Evolutionary conservation across 2,113 vertebrate genomes (phyloP), one percentile per base, ranked within the genome.

Genomic region (Perca fluviatilis): DNA sequence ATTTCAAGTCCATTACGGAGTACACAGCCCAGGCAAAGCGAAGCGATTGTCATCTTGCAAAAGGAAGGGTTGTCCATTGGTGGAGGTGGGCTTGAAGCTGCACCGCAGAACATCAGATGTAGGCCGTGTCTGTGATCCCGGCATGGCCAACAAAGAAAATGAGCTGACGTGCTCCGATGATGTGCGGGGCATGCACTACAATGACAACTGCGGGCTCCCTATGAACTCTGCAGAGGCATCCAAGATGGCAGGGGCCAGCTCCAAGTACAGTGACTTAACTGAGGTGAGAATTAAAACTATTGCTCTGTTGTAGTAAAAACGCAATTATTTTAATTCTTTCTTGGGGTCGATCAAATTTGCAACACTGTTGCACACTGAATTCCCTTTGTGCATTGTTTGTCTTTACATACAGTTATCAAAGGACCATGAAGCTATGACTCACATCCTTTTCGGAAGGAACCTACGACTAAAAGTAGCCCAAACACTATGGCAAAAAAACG

Each of bases 61-160:
- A 86, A 94, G 94, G 86, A 95, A 93, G 85, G 60, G 86, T 71
- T 80, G 74, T 86, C 77, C 83, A 23, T 79, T 64, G 70, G 87
- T 6, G 70, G 89, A 84, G 89, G 90, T 82, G 88, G 89, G 90
- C 74, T 62, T 23, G 3, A 93, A 93, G 86, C 92, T 88, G 86
- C 92, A 90, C 79, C 85, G 92, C 89, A 93, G 56, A 77, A 49
- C 84, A 13, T 80, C 92, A 46, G 65, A 90, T 84, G 86, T 91
- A 75, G 90, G 86, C 82, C 77, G 93, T 96, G 94, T 80, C 93
- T 92, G 96, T 96, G 95, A 97, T 95, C 86, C 73, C 77, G 88
- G 92, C 86, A 99, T 99, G 98, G 98, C 98, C 95, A 99, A 99
- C 96, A 99, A 99, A 91, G 98, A 99, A 94, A 99, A 99, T 93